Evolutionary conservation across 2,888 invertebrate genomes (phyloP).

Genomic region (Ophion obscuratus): DNA sequence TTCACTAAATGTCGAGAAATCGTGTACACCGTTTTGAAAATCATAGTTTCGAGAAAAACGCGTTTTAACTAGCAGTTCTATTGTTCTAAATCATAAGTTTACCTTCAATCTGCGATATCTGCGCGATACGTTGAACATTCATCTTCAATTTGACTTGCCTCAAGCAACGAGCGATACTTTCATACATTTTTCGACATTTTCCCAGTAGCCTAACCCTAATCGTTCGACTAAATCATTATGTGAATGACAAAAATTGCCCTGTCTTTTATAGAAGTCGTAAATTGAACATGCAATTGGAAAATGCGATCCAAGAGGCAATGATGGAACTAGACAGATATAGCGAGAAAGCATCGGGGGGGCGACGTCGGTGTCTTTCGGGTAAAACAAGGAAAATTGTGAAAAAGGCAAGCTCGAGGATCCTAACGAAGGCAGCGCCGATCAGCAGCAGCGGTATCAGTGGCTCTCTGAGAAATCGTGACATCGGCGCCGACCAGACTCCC

Average conservation of each 20-base stretch:
- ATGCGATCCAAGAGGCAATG: conserved; percentile 97
- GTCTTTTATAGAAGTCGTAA: conserved; percentile 92
- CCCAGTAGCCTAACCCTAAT: not conserved
- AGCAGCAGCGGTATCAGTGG: conserved; percentile 33
- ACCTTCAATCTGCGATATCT: too few species aligned
- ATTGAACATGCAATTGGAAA: conserved; percentile 95
- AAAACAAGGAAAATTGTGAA: conserved; percentile 47
- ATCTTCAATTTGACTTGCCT: too few species aligned
- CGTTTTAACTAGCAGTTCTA: too few species aligned
- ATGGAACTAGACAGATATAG: conserved; percentile 89
- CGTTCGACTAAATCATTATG: not conserved
- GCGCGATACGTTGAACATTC: too few species aligned
- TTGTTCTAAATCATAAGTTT: too few species aligned
- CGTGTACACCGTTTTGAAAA: too few species aligned
- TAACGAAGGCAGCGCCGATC: conserved; percentile 41
- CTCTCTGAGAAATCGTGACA: conserved; percentile 48
- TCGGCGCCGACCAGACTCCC: conserved; percentile 37
- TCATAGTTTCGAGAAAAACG: too few species aligned
- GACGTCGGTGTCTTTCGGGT: conserved; percentile 36
- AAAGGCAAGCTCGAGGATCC: conserved; percentile 48
- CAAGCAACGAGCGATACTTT: not conserved
- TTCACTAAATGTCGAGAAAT: too few species aligned
- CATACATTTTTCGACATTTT: too few species aligned
- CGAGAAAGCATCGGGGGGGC: conserved; percentile 66
- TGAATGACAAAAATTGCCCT: conserved; percentile 25